Evolutionary conservation across 2,113 vertebrate genomes (phyloP).

Genomic region (Equus quagga): DNA sequence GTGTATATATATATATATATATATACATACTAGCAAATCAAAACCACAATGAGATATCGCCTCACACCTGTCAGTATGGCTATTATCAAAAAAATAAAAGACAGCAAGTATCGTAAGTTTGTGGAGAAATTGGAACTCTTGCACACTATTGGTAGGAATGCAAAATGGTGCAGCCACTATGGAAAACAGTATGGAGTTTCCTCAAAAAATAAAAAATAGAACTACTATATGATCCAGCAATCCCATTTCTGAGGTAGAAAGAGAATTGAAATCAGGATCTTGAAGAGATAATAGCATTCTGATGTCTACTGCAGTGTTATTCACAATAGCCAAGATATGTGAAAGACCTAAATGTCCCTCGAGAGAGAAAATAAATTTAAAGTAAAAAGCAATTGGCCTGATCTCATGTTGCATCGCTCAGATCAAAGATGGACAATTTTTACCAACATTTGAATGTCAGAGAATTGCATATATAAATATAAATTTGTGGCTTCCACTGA

Average conservation of each 20-base stretch:
- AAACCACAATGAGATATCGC: background rate
- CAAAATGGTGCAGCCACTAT: background rate
- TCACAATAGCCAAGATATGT: background rate
- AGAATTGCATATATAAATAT: background rate
- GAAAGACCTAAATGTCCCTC: background rate
- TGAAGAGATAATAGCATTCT: background rate
- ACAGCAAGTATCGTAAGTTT: too few species aligned
- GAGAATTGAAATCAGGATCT: background rate
- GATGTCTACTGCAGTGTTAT: background rate
- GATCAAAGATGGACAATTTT: background rate
- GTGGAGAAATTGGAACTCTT: background rate
- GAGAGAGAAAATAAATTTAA: background rate
- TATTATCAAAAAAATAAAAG: background rate
- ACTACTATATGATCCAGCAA: background rate
- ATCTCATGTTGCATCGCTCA: background rate
- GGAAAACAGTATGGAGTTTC: background rate
- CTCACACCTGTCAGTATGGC: background rate
- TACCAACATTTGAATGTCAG: background rate
- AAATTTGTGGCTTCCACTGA: background rate
- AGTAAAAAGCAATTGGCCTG: background rate
- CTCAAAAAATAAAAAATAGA: background rate
- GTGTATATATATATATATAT: background rate
- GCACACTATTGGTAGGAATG: background rate
- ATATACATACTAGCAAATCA: background rate
- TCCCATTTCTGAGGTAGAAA: background rate